Evolutionary conservation across 2,888 invertebrate genomes (phyloP).

Genomic region (Penaeus monodon): DNA sequence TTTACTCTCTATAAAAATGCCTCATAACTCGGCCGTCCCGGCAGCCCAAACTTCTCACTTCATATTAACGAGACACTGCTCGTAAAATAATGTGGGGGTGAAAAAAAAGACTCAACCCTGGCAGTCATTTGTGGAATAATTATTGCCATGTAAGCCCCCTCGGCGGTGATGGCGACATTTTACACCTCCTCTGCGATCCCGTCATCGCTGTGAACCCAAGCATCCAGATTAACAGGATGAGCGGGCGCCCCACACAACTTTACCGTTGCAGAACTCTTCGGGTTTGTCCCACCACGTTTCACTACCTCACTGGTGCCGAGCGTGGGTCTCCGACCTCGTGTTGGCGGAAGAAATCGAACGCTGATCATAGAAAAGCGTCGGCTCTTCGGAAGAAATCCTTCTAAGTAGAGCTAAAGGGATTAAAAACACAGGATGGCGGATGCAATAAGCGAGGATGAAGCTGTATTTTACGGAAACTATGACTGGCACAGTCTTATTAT

Average conservation of each 20-base stretch:
- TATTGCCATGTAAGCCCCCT: constrained; percentile 27
- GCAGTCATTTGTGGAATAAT: constrained; percentile 42
- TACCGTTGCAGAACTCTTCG: constrained; percentile 34
- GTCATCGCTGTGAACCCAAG: constrained; percentile 48
- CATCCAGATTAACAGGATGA: constrained; percentile 43
- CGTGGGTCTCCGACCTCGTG: background rate
- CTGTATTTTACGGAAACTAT: constrained; percentile 36
- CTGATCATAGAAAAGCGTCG: background rate
- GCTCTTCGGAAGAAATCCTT: constrained; percentile 9
- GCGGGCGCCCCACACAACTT: constrained; percentile 1
- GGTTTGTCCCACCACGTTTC: constrained; percentile 14
- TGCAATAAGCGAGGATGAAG: constrained; percentile 37
- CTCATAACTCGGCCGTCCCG: too few species aligned
- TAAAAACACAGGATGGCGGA: constrained; percentile 26
- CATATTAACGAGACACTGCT: too few species aligned
- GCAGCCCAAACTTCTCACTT: too few species aligned
- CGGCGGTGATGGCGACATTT: constrained; percentile 23
- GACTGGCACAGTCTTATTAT: constrained; percentile 41
- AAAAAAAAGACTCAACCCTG: constrained; percentile 13
- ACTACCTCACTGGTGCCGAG: background rate
- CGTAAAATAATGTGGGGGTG: background rate
- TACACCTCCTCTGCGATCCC: constrained; percentile 27
- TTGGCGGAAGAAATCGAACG: background rate
- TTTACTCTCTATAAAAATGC: too few species aligned
- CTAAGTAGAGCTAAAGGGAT: constrained; percentile 22